Evolutionary conservation across 2,113 vertebrate species (phyloP).

Genomic region (Ciconia stormi): DNA sequence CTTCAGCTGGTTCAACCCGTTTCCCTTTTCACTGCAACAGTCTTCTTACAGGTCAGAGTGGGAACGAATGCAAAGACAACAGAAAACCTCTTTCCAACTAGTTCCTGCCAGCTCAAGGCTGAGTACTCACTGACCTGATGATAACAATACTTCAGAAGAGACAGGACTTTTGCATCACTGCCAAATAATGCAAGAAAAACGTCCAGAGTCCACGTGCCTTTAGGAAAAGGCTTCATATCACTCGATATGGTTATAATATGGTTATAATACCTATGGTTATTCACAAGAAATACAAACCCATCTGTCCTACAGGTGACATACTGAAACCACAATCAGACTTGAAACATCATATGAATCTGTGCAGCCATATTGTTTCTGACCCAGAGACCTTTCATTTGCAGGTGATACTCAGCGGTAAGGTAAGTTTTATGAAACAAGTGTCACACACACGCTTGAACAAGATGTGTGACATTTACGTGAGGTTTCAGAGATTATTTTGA

Average conservation of each 20-base stretch:
- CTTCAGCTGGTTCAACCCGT: neutral
- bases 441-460: neutral
- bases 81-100: neutral
- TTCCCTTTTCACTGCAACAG: neutral
- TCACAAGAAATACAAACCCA: neutral
- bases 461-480: neutral
- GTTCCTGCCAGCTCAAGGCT: neutral
- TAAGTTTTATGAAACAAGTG: neutral
- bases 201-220: rapidly evolving
- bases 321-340: neutral
- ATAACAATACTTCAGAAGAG: neutral
- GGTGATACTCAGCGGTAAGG: neutral
- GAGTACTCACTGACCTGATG: no score
- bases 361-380: neutral
- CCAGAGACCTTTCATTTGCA: neutral
- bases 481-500: neutral
- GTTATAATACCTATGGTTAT: neutral
- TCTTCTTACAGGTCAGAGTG: neutral
- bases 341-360: neutral
- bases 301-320: neutral
- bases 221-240: neutral
- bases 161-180: neutral
- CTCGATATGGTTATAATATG: neutral
- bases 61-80: neutral
- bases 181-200: neutral